Evolutionary conservation across 2,797 vertebrate species (phyloP), one percentile per base, ranked within the genome.

Genomic region (Characodon lateralis): DNA sequence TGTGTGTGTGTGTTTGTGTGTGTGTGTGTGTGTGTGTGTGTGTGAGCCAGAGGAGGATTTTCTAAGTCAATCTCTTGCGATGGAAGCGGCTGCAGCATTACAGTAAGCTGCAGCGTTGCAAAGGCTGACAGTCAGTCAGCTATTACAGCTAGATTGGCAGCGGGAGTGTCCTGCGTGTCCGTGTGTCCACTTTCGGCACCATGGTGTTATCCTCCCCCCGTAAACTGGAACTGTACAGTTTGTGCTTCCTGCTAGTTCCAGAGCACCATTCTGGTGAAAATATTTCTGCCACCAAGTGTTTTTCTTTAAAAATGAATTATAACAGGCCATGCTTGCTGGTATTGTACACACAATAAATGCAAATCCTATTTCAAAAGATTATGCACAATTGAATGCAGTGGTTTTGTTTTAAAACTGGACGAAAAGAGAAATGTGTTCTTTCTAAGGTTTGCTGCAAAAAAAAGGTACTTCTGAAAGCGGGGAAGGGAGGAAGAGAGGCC

Each of bases 21-120:
- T 63, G 28, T 5, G 51, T 53, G 65, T n/a, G 80, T 65, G 83
- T 68, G 76, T 73, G 75, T 72, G 65, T 68, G 73, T 69, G 53
- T 82, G 76, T 68, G 71, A 59, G 86, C 82, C 86, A 88, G 81
- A 83, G 77, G 80, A 80, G 90, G 89, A 90, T 93, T 93, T 91
- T 95, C 86, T 73, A 83, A 89, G 78, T 88, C 83, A 80, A 83
- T 91, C 73, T 74, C 76, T 74, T 61, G 81, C 79, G 86, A 91
- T 89, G 83, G 83, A 87, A 80, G 84, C 75, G 74, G 83, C 78
- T 83, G 65, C 81, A 85, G 80, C 63, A 20, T 91, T 94, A 89
- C 77, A 83, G 87, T 94, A 94, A 95, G 92, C 93, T 79, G 85
- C 89, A 80, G 84, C 81, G 85, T 87, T 89, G 92, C 89, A 87